A percentile compares a stretch with the other conserved stretches of the same genome.
phyloP scores from a whole-genome alignment of 2,113 vertebrate genomes.

The Leptobrachium leishanense region DNA sequence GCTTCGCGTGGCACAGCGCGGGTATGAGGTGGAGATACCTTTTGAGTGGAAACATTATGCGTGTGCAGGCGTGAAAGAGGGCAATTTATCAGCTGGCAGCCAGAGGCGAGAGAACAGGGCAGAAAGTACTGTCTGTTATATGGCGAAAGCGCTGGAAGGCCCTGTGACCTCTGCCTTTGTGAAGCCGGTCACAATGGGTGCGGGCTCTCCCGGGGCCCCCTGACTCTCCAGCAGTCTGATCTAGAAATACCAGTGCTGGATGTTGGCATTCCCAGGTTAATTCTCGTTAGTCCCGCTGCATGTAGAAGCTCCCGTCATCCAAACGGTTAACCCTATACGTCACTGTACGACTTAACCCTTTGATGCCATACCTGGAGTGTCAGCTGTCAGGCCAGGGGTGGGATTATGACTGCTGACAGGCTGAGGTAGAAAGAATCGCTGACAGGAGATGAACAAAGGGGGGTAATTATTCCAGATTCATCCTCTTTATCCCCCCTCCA shows the following conservation, averaged over 20 bases:
- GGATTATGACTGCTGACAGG: not conserved
- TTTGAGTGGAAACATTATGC: constrained; percentile 27
- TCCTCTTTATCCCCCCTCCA: too few relatives aligned
- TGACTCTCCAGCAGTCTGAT: too few relatives aligned
- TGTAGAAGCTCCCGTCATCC: too few relatives aligned
- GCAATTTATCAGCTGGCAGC: constrained; percentile 16
- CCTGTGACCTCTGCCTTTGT: constrained; percentile 50
- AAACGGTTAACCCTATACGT: too few relatives aligned
- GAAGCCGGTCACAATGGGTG: constrained; percentile 27
- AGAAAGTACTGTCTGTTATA: not conserved
- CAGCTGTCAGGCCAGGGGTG: not conserved
- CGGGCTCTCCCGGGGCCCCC: not conserved
- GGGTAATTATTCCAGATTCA: too few relatives aligned
- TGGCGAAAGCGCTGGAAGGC: constrained; percentile 53
- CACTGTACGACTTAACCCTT: not conserved
- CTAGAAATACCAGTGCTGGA: too few relatives aligned
- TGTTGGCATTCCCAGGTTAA: too few relatives aligned
- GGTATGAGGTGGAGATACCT: not conserved
- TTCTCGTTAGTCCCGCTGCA: too few relatives aligned
- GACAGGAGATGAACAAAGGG: not conserved
- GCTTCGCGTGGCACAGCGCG: constrained; percentile 52
- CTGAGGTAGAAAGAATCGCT: not conserved
- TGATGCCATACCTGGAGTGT: not conserved
- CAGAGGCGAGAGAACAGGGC: not conserved
- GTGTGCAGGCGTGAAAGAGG: constrained; percentile 19